Base-by-base conservation (phyloP, 2,888 invertebrate genomes). In the Lottia gigantea region DNA sequence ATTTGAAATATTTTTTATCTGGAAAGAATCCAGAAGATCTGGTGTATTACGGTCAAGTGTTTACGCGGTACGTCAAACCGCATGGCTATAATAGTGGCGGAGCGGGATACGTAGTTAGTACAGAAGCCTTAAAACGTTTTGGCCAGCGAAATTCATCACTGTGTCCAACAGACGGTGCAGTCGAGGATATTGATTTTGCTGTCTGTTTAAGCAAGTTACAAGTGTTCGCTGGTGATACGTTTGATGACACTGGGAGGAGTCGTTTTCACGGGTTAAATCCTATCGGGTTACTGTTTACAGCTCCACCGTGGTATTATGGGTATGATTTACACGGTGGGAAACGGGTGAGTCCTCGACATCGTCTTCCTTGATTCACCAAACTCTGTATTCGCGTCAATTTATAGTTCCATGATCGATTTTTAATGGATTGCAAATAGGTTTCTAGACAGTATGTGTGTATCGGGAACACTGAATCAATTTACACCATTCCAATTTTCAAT, bases 101-200 rank as follows among this genome's bases (percentile, higher is more conserved):
- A 74, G 79, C 82, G 0, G 97, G 98, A 0, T 98, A 98, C 88
- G 95, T 98, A 40, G 90, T 98, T 31, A 97, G 97, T 83, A 91
- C 92, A 71, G 94, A 93, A 85, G 95, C 96, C 0, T 76, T 90
- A 4, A 92, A 91, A 64, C 90, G 92, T 77, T 94, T 97, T 86
- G 93, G 96, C 6, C 55, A 67, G 16, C 46, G 73, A 65, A 31
- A 73, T 23, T 71, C 70, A 25, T 64, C 45, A 1, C 15, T 74
- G 15, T 82, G 82, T 68, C 74, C 78, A 12, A 73, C 78, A 64
- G 83, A 83, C 72, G 77, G 80, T n/a, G 83, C 83, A 6, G 82
- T 82, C 0, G 86, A 86, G 68, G 86, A 87, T 66, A 83, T 79
- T 0, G 84, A 83, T 68, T 74, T 86, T 64, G 86, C 85, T 0